Evolutionary conservation across 2,113 vertebrate species (phyloP).

Genomic region (Corvus cornix): DNA sequence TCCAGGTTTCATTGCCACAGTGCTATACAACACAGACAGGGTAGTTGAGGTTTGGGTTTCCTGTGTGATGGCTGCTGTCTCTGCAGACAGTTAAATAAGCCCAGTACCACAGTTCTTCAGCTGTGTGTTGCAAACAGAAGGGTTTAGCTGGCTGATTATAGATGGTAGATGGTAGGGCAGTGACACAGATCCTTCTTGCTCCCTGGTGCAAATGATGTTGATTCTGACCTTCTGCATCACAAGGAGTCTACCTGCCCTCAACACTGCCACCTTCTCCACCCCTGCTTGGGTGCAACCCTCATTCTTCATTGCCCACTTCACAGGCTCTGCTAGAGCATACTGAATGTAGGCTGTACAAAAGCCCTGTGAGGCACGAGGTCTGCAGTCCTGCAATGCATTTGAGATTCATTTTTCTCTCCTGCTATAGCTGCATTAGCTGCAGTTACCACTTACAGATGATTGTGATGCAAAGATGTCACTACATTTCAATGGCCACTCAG

Average conservation of each 20-base stretch:
- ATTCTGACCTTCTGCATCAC: not conserved
- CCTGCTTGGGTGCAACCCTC: not conserved
- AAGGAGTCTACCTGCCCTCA: not conserved
- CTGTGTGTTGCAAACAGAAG: not conserved
- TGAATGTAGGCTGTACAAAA: not conserved
- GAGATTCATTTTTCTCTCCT: not conserved
- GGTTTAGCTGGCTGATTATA: not conserved
- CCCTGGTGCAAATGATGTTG: not conserved
- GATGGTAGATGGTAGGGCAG: not conserved
- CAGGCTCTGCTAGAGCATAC: not conserved
- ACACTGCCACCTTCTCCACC: not conserved
- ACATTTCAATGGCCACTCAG: not conserved
- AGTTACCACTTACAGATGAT: not conserved
- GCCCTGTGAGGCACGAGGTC: not conserved
- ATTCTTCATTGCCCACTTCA: not conserved
- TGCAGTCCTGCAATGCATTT: not conserved
- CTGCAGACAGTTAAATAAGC: not conserved
- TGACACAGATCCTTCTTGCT: not conserved
- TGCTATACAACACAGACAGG: not conserved
- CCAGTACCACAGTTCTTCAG: not conserved
- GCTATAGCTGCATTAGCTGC: not conserved
- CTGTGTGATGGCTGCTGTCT: not conserved
- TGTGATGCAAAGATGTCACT: not conserved
- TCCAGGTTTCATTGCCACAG: not conserved
- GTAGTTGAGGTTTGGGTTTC: not conserved